Evolutionary conservation across 2,113 vertebrate genomes (phyloP), one percentile per base, ranked within the genome.

Genomic region (Poeciliopsis occidentalis): DNA sequence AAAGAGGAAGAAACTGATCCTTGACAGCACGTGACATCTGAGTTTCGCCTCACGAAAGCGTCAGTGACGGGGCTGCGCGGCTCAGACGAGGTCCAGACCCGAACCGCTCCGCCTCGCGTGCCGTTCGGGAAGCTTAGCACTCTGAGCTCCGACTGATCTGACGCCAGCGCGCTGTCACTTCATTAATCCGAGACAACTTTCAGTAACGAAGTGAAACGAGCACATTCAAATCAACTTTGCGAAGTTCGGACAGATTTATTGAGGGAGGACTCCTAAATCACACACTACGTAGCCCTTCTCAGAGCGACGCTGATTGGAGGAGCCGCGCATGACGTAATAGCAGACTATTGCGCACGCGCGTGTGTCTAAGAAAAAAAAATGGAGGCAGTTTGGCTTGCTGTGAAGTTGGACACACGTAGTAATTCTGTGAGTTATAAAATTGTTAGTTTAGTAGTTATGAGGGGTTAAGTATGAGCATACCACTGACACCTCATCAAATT

Each of bases 171-270:
- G 78, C 75, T 82, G 78, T 66, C 87, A 83, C 74, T 87, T 90
- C 82, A 93, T 91, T 91, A 93, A 94, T 93, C 92, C 91, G n/a
- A 81, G 72, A 84, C 89, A 92, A 92, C 91, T 93, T 94, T 93
- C 90, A 92, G 10, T 91, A 93, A 93, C 90, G 85, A 94, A 85
- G 89, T 84, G 90, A 93, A 93, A 91, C 85, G 86, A 83, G 90
- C 85, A 85, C 83, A 89, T 92, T 94, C 93, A 92, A 90, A 94
- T 94, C 90, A 93, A 92, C 87, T 90, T 92, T 88, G 85, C 87
- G 89, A 91, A 90, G 83, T 92, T 93, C 84, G 89, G 91, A 93
- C 93, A 93, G 91, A 94, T 94, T 94, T 93, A 94, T 91, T 86
- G 68, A 62, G 57, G 68, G 64, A 75, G 75, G 73, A 67, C 88